These are phyloP conservation scores for Physocephala rufipes DNA, from an alignment of 2,888 invertebrate genomes.

Conservation along the genomic window DNA sequence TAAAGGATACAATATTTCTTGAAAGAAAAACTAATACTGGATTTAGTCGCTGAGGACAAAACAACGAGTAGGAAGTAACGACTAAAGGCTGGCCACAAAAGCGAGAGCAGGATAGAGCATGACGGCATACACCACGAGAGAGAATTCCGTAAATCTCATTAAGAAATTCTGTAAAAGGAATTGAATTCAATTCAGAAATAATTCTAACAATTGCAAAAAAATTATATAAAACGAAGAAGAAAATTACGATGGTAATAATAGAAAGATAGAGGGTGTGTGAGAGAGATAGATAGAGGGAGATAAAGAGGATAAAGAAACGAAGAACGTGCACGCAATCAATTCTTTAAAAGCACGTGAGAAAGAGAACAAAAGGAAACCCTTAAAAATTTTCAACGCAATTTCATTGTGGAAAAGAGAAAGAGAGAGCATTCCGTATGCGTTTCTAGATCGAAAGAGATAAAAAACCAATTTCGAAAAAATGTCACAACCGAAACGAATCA, in stretches of 20 bases:
- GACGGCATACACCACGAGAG: too few relatives aligned
- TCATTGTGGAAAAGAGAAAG: not conserved
- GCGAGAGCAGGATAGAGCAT: not conserved
- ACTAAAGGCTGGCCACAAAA: not conserved
- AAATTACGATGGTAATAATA: not conserved
- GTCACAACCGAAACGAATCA: constrained; percentile 14
- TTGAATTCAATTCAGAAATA: too few relatives aligned
- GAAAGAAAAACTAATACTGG: not conserved
- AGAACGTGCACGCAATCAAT: not conserved
- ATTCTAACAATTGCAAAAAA: not conserved
- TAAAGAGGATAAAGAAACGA: not conserved
- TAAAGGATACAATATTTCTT: not conserved
- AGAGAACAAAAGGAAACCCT: constrained; percentile 1
- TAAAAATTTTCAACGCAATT: not conserved
- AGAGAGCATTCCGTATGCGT: not conserved
- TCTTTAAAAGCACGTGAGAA: too few relatives aligned
- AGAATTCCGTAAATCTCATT: too few relatives aligned
- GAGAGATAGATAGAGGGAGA: constrained; percentile 5
- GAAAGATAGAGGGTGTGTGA: not conserved
- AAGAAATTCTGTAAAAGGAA: too few relatives aligned
- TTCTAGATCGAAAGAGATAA: not conserved
- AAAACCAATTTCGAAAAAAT: constrained; percentile 1
- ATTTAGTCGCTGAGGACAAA: not conserved
- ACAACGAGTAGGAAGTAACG: not conserved
- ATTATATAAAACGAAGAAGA: not conserved